phyloP scores from a whole-genome alignment of 2,888 invertebrate genomes.

The Dromius quadrimaculatus region DNA sequence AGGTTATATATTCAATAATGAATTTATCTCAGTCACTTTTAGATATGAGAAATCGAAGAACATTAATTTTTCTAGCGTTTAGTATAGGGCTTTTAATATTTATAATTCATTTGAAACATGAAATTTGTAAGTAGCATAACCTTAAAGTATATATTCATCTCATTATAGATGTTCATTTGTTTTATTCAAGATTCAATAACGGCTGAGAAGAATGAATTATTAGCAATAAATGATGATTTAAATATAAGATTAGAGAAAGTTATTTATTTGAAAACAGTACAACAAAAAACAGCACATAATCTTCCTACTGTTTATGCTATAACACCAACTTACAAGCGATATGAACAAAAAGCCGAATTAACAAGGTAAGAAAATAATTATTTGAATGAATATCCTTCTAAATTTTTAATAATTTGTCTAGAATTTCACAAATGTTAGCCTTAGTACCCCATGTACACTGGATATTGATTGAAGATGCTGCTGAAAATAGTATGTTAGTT shows the following conservation, averaged over 20 bases:
- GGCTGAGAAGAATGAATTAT: constrained; percentile 33
- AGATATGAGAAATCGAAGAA: constrained; percentile 48
- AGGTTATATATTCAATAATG: constrained; percentile 26
- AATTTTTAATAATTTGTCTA: constrained; percentile 58
- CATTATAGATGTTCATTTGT: not conserved
- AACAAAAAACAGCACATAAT: constrained; percentile 54
- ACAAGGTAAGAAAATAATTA: constrained; percentile 67
- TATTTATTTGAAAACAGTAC: constrained; percentile 62
- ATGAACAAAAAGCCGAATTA: constrained; percentile 93
- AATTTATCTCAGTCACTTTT: constrained; percentile 27
- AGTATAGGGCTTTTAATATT: constrained; percentile 33
- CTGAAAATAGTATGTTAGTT: constrained; percentile 78
- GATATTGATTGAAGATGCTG: constrained; percentile 92
- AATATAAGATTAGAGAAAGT: constrained; percentile 44
- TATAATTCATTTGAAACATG: constrained; percentile 48
- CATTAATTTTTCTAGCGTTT: constrained; percentile 31
- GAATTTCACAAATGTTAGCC: constrained; percentile 88
- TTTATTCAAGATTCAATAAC: constrained; percentile 32
- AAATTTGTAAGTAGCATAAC: constrained; percentile 40
- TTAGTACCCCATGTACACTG: constrained; percentile 92
- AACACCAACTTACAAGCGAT: constrained; percentile 90
- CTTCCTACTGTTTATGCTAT: constrained; percentile 86
- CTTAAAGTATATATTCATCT: not conserved
- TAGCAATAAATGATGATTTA: constrained; percentile 43
- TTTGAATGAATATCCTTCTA: not conserved